Evolutionary conservation across 2,888 invertebrate genomes (phyloP), one percentile per base, ranked within the genome.

Genomic region (Drosophila lacicola): DNA sequence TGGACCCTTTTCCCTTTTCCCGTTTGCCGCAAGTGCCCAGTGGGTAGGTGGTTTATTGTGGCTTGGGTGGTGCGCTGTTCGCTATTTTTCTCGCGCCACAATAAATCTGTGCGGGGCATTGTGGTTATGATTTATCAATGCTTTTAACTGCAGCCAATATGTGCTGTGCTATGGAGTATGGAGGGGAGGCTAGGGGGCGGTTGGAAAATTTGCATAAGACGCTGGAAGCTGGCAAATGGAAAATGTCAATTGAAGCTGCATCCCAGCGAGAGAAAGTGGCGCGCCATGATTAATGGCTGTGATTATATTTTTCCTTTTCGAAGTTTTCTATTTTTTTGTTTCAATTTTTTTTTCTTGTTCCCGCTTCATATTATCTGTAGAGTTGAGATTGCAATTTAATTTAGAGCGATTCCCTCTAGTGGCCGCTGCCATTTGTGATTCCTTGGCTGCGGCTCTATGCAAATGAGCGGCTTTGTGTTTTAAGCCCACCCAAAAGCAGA

Each of bases 91-190:
- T 54, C 57, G 72, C 36, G 47, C 47, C 19, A 57, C 55, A 69
- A 67, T 73, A 75, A 81, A 84, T 81, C 81, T 70, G 72, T 51
- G 74, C 47, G 50, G 63, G 56, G 64, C 78, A 51, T 70, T 70
- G 73, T 74, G 74, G 78, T 79, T 90, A 89, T 87, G 90, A 87
- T 90, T 87, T 90, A 87, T 90, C 86, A 90, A 81, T 89, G 86
- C 90, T 90, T 90, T 86, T 90, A 83, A 75, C 61, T 84, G 86
- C 85, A 90, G 90, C 74, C 81, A 72, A 85, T 80, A 73, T 68
- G 55, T 57, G 69, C 14, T 44, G 34, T 11, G 33, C 2, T 10
- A 11, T 29, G n/a, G 14, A 37, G 8, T 10, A 11, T 29, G n/a
- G 14, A 37, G 8, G 4, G 25, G 10, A 33, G 34, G 9, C 8